Base-by-base conservation (phyloP, 2,113 vertebrate genomes). In the Oreochromis aureus region DNA sequence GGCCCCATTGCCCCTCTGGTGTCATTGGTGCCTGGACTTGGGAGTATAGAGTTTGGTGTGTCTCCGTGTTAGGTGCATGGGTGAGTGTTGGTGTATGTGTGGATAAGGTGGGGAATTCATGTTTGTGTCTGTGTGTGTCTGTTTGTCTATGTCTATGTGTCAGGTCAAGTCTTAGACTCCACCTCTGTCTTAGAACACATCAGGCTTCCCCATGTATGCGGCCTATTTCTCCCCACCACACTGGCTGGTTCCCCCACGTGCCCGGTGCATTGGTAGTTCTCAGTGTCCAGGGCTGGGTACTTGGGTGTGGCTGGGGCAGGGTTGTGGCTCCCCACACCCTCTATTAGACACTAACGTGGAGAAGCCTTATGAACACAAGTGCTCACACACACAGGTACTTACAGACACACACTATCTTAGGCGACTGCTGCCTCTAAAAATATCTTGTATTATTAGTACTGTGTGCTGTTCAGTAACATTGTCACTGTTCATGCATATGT, bases 211-310 rank as follows among this genome's bases (percentile, higher is more conserved):
- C 32, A 63, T 63, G 59, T 66, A 36, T 3, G 32, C 32, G 61
- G 61, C 6, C 10, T 5, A 1, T 66, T 39, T 66, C 61, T 39
- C 61, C 61, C 61, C 61, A 13, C 10, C 34, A 66, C 61, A 39
- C 19, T 0, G 19, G 34, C 61, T 39, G 34, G 61, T 39, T 66
- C 34, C 34, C 34, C 19, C 18, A 36, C 1, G 0, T 66, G 18
- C 6, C 61, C 2, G 2, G 10, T n/a, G 32, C 61, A 66, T 39
- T 39, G 10, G 61, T 66, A 39, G 61, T 39, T 66, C 32, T 13
- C 32, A 36, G 18, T n/a, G 10, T 66, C 10, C 10, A 39, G 32
- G 2, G 34, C 6, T 66, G 61, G 34, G 34, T 66, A 39, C 19
- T 66, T 39, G 61, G 34, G 18, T 39, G 61, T 66, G 61, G 32